Evolutionary conservation across 2,113 vertebrate genomes (phyloP).

Genomic region (Salvator merianae): DNA sequence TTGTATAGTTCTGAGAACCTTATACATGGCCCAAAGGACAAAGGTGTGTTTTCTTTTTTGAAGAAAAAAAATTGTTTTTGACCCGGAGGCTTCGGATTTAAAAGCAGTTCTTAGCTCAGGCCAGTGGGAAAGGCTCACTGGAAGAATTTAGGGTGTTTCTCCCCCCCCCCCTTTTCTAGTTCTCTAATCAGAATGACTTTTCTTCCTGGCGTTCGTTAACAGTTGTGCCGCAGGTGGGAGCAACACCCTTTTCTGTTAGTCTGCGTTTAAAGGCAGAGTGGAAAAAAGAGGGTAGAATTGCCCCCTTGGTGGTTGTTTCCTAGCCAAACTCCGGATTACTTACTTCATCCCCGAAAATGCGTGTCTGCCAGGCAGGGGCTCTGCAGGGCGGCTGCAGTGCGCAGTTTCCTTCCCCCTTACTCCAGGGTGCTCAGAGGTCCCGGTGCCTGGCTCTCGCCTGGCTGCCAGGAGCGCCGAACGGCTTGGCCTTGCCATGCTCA

Average conservation of each 20-base stretch:
- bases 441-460: not conserved
- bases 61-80: not conserved
- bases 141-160: no score
- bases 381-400: slow-evolving; percentile 36
- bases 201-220: not conserved
- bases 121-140: not conserved
- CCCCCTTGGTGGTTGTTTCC: no score
- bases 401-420: no score
- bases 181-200: no score
- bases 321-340: slow-evolving; percentile 27
- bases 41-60: not conserved
- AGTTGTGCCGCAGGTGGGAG: slow-evolving; percentile 37
- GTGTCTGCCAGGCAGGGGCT: slow-evolving; percentile 51
- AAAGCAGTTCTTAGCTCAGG: slow-evolving; percentile 48
- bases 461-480: no score
- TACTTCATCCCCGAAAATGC: slow-evolving; percentile 41
- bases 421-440: slow-evolving; percentile 1
- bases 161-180: no score
- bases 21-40: not conserved
- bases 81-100: slow-evolving; percentile 32
- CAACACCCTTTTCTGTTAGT: slow-evolving; percentile 26
- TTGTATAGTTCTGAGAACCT: slow-evolving; percentile 42
- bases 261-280: not conserved
- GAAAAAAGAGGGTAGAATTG: no score
- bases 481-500: not conserved